phyloP scores from a whole-genome alignment of 1,140 invertebrate species.

The Dendroctonus ponderosae region DNA sequence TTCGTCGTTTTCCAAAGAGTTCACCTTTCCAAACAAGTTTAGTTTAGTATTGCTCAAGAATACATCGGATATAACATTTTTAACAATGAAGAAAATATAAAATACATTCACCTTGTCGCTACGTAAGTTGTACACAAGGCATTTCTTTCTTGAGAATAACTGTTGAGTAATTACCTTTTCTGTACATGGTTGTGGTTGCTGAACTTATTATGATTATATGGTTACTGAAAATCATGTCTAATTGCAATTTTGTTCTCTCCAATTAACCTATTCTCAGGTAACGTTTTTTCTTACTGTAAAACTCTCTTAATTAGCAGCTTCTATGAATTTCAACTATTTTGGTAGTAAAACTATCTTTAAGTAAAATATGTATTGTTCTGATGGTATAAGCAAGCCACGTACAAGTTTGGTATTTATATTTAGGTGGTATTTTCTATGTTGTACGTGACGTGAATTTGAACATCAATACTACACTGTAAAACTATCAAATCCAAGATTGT shows the following conservation, averaged over 20 bases:
- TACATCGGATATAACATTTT: no score
- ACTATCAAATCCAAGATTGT: slow-evolving; percentile 4
- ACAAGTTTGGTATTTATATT: slow-evolving; percentile 31
- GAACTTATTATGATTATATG: slow-evolving; percentile 20
- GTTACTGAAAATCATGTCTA: slow-evolving; percentile 13
- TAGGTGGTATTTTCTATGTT: slow-evolving; percentile 30
- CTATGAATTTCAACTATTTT: no score
- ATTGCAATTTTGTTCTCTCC: slow-evolving; percentile 20
- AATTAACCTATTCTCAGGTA: slow-evolving; percentile 14
- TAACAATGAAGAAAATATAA: no score
- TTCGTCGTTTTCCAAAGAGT: no score
- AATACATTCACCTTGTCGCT: no score
- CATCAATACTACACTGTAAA: neutral
- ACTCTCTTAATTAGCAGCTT: no score
- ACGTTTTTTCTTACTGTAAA: no score
- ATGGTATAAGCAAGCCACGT: slow-evolving; percentile 5
- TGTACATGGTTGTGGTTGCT: slow-evolving; percentile 22
- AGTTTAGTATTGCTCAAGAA: no score
- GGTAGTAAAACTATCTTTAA: no score
- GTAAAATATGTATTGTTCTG: no score
- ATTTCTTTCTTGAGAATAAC: slow-evolving; percentile 9
- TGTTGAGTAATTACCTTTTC: slow-evolving; percentile 20
- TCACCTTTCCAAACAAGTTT: no score
- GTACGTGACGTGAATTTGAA: slow-evolving; percentile 22
- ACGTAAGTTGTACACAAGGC: no score